Evolutionary conservation across 2,113 vertebrate species (phyloP).

Genomic region (Myrmecophaga tridactyla): DNA sequence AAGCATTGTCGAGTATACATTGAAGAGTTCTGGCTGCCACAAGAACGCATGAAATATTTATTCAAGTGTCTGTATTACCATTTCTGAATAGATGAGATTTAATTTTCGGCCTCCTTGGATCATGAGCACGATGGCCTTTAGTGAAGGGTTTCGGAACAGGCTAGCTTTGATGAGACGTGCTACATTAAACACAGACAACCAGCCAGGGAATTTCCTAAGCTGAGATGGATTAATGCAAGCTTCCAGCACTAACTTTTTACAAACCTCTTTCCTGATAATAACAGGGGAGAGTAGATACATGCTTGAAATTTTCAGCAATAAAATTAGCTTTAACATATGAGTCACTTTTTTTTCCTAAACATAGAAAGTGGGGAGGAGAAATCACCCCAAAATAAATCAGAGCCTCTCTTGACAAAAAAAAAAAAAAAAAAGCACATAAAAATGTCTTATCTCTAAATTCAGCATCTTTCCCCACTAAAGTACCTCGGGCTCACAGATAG

Average conservation of each 20-base stretch:
- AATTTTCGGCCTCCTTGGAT: neutral
- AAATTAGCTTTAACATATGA: slow-evolving; percentile 45
- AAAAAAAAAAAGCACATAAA: neutral
- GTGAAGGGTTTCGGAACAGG: neutral
- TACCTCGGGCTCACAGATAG: neutral
- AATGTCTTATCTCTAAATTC: neutral
- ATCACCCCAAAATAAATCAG: neutral
- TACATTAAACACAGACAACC: neutral
- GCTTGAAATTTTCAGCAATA: slow-evolving; percentile 6
- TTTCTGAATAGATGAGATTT: slow-evolving; percentile 44
- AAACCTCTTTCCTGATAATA: slow-evolving; percentile 48
- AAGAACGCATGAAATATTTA: slow-evolving; percentile 66
- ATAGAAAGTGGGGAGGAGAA: neutral
- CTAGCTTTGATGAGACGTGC: neutral
- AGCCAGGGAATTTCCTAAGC: slow-evolving; percentile 27
- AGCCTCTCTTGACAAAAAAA: neutral
- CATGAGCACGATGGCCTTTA: neutral
- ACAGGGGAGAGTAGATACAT: neutral
- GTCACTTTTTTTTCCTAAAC: slow-evolving; percentile 1
- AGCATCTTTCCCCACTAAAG: neutral
- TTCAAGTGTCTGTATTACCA: neutral
- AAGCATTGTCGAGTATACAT: neutral
- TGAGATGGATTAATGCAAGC: neutral
- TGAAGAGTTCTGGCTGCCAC: slow-evolving; percentile 8
- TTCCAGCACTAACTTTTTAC: neutral